Evolutionary conservation across 2,888 invertebrate genomes (phyloP), one percentile per base, ranked within the genome.

Genomic region (Cataglyphis albicans): DNA sequence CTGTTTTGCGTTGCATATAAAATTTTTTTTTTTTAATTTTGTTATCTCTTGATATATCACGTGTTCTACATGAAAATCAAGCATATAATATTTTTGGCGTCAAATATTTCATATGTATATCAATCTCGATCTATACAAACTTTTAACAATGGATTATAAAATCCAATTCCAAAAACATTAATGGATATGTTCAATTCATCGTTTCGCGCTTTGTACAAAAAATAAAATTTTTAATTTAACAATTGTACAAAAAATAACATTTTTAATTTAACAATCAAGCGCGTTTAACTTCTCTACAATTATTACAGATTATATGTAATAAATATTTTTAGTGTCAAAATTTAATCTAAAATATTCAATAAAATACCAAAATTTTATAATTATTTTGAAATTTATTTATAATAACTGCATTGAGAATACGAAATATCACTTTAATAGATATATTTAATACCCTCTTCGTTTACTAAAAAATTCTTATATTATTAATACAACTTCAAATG

Each of bases 221-320:
- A 63, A 75, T 63, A 48, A 63, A 25, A 76, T 65, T 65, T 38
- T 12, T 4, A 29, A 74, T 61, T 21, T 21, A 21, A 21, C 21
- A 21, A 21, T 65, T 12, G 25, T 18, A 57, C 0, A 29, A 63
- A 21, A 21, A 63, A 75, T 63, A 48, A 63, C 0, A 21, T 21
- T 21, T 21, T 21, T 21, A 25, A 76, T 65, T n/a, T 1, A 0
- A 9, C 25, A 12, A 18, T 61, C 1, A 25, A n/a, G n/a, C 21
- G 3, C 32, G 12, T 18, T 67, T 68, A 32, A 68, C 57, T 55
- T 38, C 29, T 63, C n/a, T 63, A 59, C 29, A 21, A 38, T 48
- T 0, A 12, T 29, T 38, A 1, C 29, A 70, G 5, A 10, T 52
- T 70, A 7, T 1, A 32, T 7, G 6, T 38, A 18, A 38, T 10